Conservation (phyloP, 2,888 invertebrate genomes). For the Dryocosmus kuriphilus region DNA sequence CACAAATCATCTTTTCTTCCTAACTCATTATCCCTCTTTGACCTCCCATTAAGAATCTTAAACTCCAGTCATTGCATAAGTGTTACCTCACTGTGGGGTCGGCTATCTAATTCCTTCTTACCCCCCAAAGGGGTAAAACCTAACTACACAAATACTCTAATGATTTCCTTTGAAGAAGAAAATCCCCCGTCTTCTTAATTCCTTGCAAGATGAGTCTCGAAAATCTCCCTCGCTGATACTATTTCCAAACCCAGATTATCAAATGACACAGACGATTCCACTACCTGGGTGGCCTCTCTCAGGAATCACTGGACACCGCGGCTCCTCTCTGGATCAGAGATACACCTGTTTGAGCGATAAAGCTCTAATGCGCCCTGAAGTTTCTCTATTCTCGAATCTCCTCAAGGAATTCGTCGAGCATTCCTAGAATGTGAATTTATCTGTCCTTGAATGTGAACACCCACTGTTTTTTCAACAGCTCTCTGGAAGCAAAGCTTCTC, state of each 20-base stretch:
- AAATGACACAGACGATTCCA: conserved; percentile 25
- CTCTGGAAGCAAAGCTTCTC: background rate
- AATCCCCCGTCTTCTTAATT: background rate
- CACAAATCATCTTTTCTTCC: conserved; percentile 18
- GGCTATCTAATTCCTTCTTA: background rate
- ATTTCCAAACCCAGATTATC: conserved; percentile 24
- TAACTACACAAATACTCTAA: background rate
- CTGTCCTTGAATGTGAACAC: conserved; percentile 18
- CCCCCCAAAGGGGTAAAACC: background rate
- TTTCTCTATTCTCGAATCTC: conserved; percentile 17
- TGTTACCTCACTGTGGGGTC: conserved; percentile 10
- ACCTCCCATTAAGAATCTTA: background rate
- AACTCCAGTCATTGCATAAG: background rate
- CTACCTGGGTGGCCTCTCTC: conserved; percentile 34
- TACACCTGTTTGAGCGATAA: conserved; percentile 39
- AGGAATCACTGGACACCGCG: conserved; percentile 27
- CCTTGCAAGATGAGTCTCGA: background rate
- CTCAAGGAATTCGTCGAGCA: conserved; percentile 9
- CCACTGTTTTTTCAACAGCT: conserved; percentile 15
- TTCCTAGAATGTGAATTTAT: conserved; percentile 29
- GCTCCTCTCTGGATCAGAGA: conserved; percentile 35
- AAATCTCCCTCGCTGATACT: background rate
- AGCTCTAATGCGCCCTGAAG: conserved; percentile 35
- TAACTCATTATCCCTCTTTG: conserved; percentile 21
- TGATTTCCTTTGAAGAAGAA: conserved; percentile 12